phyloP scores from a whole-genome alignment of 2,113 vertebrate species.

The Halcyon malimbica region DNA sequence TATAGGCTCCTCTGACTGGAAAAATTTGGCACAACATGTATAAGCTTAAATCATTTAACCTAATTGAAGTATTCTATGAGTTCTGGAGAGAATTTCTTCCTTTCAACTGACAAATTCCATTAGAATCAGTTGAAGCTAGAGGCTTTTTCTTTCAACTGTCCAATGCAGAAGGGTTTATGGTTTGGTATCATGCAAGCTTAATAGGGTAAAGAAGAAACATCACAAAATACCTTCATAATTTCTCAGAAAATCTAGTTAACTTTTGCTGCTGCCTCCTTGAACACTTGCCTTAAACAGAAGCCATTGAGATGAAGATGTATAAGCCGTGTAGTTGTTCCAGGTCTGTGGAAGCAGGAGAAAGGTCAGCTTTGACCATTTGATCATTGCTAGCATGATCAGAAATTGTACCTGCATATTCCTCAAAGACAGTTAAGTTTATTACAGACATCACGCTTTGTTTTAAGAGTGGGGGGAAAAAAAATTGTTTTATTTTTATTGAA shows the following conservation, averaged over 20 bases:
- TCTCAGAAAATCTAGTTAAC: neutral
- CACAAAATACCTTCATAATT: neutral
- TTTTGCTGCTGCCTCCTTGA: neutral
- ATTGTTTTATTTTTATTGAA: neutral
- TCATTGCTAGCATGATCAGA: neutral
- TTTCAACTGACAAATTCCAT: neutral
- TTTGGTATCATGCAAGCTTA: neutral
- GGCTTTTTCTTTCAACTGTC: neutral
- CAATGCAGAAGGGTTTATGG: neutral
- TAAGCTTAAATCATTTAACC: neutral
- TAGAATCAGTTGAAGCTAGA: neutral
- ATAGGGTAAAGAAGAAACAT: neutral
- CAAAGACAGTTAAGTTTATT: neutral
- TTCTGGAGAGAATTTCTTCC: neutral
- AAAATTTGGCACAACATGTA: neutral
- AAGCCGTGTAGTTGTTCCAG: neutral
- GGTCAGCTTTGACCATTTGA: neutral
- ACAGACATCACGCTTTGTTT: neutral
- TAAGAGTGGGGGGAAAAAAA: neutral
- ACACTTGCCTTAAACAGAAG: neutral
- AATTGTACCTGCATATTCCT: neutral
- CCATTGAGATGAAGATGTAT: neutral
- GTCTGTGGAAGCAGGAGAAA: neutral
- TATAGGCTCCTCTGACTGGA: neutral
- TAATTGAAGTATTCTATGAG: neutral